Percentiles rank a stretch among this genome's conserved stretches.
phyloP scores from a whole-genome alignment of 2,797 vertebrate genomes.

The Tapirus indicus region DNA sequence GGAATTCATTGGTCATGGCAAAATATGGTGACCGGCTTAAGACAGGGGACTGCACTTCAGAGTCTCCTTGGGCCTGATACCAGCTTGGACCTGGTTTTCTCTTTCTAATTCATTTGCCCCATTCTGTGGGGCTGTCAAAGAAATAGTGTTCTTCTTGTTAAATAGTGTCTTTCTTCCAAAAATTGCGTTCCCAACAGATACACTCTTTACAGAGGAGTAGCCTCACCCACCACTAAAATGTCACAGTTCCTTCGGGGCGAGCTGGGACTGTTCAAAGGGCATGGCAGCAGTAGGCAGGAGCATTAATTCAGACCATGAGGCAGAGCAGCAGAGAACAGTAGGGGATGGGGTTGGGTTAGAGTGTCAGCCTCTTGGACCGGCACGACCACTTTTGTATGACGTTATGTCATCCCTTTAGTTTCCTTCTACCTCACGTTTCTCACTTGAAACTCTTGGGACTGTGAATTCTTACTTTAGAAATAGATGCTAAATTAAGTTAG shows the following conservation, averaged over 20 bases:
- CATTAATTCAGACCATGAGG: not conserved
- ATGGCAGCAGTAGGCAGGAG: not conserved
- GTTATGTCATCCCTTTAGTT: not conserved
- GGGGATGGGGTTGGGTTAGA: not conserved
- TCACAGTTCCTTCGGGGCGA: constrained; percentile 54
- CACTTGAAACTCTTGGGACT: not conserved
- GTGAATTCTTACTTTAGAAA: not conserved
- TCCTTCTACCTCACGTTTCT: not conserved
- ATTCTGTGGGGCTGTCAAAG: constrained; percentile 67
- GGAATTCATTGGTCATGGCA: not conserved
- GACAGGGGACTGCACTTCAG: not conserved
- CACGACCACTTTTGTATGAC: accelerated
- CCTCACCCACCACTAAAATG: constrained; percentile 80
- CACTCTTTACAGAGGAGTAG: constrained; percentile 76
- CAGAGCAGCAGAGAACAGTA: not conserved
- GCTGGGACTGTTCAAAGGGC: constrained; percentile 58
- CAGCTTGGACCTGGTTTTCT: not conserved
- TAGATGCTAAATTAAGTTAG: not conserved
- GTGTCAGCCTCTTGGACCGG: not conserved
- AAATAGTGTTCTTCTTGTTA: constrained; percentile 77
- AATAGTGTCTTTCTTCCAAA: constrained; percentile 82
- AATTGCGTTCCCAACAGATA: constrained; percentile 73
- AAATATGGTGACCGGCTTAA: not conserved
- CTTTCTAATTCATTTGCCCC: constrained; percentile 31
- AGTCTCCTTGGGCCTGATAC: not conserved